Evolutionary conservation across 2,888 invertebrate genomes (phyloP), one percentile per base, ranked within the genome.

Genomic region (Gonocerus acuteangulatus): DNA sequence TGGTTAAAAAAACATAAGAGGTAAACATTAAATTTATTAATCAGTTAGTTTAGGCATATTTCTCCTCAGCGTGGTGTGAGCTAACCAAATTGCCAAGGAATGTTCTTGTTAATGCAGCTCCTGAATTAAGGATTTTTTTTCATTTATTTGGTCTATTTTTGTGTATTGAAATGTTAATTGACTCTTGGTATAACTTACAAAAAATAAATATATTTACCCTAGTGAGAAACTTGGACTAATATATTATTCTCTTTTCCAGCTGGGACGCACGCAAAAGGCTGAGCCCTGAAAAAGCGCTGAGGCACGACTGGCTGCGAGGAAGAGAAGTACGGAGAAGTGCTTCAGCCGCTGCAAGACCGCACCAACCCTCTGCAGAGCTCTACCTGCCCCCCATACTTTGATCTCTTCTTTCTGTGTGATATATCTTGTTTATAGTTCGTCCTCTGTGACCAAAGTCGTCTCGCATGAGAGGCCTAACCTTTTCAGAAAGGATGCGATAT

Each of bases 191-290:
- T n/a, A n/a, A n/a, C n/a, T n/a, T n/a, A n/a, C n/a, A n/a, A n/a
- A n/a, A n/a, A n/a, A n/a, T n/a, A n/a, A n/a, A n/a, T n/a, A n/a
- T n/a, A n/a, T n/a, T n/a, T n/a, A n/a, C n/a, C n/a, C n/a, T n/a
- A n/a, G n/a, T n/a, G n/a, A n/a, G n/a, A n/a, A n/a, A n/a, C n/a
- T n/a, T n/a, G n/a, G n/a, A n/a, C n/a, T n/a, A n/a, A n/a, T n/a
- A n/a, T n/a, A n/a, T n/a, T n/a, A n/a, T n/a, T n/a, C n/a, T n/a
- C 60, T 63, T 49, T 72, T 72, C 2, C 76, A 90, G 90, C 74
- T 95, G 95, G 95, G 93, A 95, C 76, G 89, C 94, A 16, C 86
- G 86, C 72, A 87, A 88, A 65, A 84, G 95, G 66, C 85, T 95
- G 83, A 93, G 89, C 2, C 89, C 95, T 0, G 90, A 89, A 60